These are phyloP conservation scores for Dyspetes luteomarginatus DNA, from an alignment of 2,888 invertebrate species.

Conservation along the genomic window DNA sequence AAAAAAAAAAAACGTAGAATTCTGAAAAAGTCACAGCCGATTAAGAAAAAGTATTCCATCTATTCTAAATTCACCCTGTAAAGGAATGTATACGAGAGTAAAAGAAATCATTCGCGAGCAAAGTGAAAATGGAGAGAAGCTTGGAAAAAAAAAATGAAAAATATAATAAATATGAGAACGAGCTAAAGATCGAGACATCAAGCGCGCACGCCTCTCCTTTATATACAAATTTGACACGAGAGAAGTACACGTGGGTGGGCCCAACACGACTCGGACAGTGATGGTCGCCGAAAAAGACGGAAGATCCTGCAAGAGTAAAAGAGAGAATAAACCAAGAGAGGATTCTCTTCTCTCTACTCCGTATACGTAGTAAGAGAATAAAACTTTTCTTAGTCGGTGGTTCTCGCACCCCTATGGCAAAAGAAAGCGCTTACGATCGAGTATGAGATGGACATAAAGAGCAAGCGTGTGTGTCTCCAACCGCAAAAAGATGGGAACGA, in stretches of 20 bases:
- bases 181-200: conserved; percentile 60
- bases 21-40: too few relatives aligned
- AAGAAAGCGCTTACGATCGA: conserved; percentile 19
- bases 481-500: conserved; percentile 66
- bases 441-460: conserved; percentile 16
- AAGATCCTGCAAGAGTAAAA: not conserved
- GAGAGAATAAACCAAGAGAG: conserved; percentile 9
- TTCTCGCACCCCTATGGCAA: conserved; percentile 26
- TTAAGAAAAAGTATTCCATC: too few relatives aligned
- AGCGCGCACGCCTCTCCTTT: conserved; percentile 60
- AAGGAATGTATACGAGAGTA: conserved; percentile 1
- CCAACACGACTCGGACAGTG: conserved; percentile 43
- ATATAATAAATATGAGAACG: conserved; percentile 14
- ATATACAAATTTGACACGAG: conserved; percentile 63
- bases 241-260: conserved; percentile 63
- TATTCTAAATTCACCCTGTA: not conserved
- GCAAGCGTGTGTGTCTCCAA: conserved; percentile 30
- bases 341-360: conserved; percentile 35
- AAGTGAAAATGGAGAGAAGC: conserved; percentile 22
- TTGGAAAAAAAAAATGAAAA: conserved; percentile 24
- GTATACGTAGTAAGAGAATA: conserved; percentile 4
- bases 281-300: conserved; percentile 41
- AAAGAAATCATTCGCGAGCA: conserved; percentile 31
- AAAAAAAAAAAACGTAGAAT: too few relatives aligned
- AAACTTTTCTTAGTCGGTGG: conserved; percentile 38